These are phyloP conservation scores for Actenoides hombroni DNA, from an alignment of 2,113 vertebrate species.

Conservation along the genomic window DNA sequence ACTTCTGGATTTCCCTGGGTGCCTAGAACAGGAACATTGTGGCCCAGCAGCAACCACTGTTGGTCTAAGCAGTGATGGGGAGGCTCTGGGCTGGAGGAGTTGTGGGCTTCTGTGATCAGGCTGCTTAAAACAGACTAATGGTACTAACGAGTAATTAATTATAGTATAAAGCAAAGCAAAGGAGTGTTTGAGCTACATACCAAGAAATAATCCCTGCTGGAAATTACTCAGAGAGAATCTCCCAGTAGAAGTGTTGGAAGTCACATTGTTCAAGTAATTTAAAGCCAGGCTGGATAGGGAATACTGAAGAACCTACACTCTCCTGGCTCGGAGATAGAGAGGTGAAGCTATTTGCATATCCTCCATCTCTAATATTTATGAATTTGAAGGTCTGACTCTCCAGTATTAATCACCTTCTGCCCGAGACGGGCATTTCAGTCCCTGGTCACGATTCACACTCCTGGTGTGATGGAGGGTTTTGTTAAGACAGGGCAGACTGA, in stretches of 20 bases:
- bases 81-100: not conserved
- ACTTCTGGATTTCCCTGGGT: not conserved
- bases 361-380: not conserved
- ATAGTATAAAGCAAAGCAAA: not conserved
- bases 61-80: rapidly evolving
- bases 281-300: not conserved
- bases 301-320: not conserved
- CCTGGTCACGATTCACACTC: not conserved
- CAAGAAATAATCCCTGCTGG: not conserved
- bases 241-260: not conserved
- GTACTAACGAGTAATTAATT: not conserved
- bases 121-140: not conserved
- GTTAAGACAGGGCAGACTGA: not conserved
- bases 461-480: not conserved
- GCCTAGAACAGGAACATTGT: not conserved
- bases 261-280: not conserved
- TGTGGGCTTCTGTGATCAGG: not conserved
- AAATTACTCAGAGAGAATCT: not conserved
- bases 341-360: not conserved
- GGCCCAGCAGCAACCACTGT: rapidly evolving
- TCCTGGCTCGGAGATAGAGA: not conserved
- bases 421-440: not conserved
- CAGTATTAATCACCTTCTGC: not conserved
- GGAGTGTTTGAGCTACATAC: not conserved
- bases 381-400: not conserved